Evolutionary conservation across 2,113 vertebrate genomes (phyloP), one percentile per base, ranked within the genome.

Genomic region (Mobula hypostoma): DNA sequence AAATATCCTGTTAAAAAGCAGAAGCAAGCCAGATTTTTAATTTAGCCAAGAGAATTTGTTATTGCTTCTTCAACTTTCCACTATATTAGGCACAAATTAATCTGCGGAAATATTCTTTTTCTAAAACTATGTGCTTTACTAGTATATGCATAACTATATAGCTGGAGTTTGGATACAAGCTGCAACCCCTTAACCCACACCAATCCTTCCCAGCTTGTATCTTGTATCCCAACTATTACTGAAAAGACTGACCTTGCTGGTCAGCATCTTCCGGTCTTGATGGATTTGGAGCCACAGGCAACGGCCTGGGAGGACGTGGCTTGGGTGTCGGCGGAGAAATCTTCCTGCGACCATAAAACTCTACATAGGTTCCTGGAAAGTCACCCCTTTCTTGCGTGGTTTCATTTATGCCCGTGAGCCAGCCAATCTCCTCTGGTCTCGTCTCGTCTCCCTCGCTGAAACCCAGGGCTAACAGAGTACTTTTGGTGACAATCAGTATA

Each of bases 301-400:
- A 96, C 17, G 99, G 99, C 94, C 99, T 97, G 94, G 97, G 97
- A 88, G 99, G 99, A 77, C 99, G 97, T 61, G 99, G 99, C 95
- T 99, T 99, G 1, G 99, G 99, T 32, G 98, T 99, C 0, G 99
- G 99, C 32, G 98, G 99, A 0, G 98, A 98, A 95, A 99, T 98
- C 96, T 97, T 98, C 95, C 98, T 99, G 96, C 97, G 98, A 94
- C 98, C 98, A 14, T 99, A 96, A 95, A 98, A 99, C 96, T 99
- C 99, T 32, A 99, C 99, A 0, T 99, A 99, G 40, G 99, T 99
- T 96, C 99, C 99, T 2, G 99, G 99, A 95, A 99, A 99, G 97
- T 99, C 99, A 5, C 99, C 99, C 27, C 98, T 98, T 95, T 98
- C 98, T 95, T 98, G 98, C 3, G 98, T 99, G 94, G 97, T 99